phyloP scores from a whole-genome alignment of 1,140 invertebrate species.

The Leptinotarsa undecemlineata region DNA sequence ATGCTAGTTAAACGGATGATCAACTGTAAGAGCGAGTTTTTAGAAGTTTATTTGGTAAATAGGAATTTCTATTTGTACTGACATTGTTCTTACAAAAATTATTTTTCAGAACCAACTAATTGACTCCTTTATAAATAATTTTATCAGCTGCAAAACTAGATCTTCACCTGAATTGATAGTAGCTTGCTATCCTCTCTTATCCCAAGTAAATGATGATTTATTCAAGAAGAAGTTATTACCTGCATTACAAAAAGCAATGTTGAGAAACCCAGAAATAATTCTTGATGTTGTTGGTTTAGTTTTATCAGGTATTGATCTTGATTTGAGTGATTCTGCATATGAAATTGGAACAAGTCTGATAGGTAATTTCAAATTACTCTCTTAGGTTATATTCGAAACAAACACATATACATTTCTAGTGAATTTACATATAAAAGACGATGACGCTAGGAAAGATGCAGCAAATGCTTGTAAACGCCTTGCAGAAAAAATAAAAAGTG shows the following conservation, averaged over 20 bases:
- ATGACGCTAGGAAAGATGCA: constrained; percentile 72
- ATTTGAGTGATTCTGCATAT: constrained; percentile 77
- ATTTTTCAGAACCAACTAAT: constrained; percentile 65
- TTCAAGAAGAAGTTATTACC: constrained; percentile 79
- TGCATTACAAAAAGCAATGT: constrained; percentile 86
- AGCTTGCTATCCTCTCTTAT: constrained; percentile 67
- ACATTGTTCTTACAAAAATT: constrained; percentile 25
- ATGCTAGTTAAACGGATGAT: constrained; percentile 43
- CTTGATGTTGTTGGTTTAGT: constrained; percentile 79
- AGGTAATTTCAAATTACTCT: constrained; percentile 58
- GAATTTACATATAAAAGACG: constrained; percentile 83
- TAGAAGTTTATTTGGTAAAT: constrained; percentile 47
- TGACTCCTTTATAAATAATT: constrained; percentile 78
- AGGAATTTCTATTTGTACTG: constrained; percentile 21
- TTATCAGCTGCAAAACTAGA: constrained; percentile 79
- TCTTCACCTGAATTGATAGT: constrained; percentile 70
- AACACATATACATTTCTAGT: constrained; percentile 54
- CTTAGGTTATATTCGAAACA: background rate
- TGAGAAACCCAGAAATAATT: constrained; percentile 92
- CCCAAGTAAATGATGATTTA: constrained; percentile 69
- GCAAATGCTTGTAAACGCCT: constrained; percentile 70
- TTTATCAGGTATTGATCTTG: constrained; percentile 71
- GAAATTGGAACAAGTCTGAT: constrained; percentile 83
- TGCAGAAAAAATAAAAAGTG: constrained; percentile 73
- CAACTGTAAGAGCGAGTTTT: constrained; percentile 31